Conservation (phyloP, 2,888 invertebrate species). For the Lepetodrilus schrolli region DNA sequence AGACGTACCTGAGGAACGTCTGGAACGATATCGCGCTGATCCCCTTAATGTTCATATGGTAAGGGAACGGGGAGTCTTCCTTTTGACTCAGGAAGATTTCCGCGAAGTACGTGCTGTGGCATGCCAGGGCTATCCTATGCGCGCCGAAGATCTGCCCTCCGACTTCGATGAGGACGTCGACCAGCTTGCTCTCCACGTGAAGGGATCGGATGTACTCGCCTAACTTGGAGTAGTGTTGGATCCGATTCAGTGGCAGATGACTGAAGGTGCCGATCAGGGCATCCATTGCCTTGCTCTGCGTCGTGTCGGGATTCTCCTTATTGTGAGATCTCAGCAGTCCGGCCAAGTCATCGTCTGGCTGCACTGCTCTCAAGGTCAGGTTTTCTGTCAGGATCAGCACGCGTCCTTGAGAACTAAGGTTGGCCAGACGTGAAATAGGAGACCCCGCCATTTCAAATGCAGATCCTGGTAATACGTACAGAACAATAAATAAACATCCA, state of each 20-base stretch:
- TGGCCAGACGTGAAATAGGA: not conserved
- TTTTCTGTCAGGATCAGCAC: slow-evolving; percentile 32
- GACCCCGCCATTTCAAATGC: not conserved
- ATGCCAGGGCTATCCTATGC: slow-evolving; percentile 57
- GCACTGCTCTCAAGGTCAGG: slow-evolving; percentile 17
- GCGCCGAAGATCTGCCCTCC: slow-evolving; percentile 52
- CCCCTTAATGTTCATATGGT: slow-evolving; percentile 50
- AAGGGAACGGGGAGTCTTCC: slow-evolving; percentile 45
- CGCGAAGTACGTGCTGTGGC: slow-evolving; percentile 61
- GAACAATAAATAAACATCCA: not conserved
- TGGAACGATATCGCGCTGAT: slow-evolving; percentile 55
- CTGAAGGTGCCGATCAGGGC: too few relatives aligned
- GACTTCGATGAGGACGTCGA: slow-evolving; percentile 59
- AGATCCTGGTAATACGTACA: too few relatives aligned
- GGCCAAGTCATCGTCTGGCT: slow-evolving; percentile 20
- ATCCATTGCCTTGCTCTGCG: not conserved
- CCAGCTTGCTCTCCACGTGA: slow-evolving; percentile 64
- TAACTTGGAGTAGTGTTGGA: slow-evolving; percentile 52
- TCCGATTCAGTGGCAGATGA: slow-evolving; percentile 44
- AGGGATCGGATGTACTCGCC: slow-evolving; percentile 54
- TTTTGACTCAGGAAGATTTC: slow-evolving; percentile 44
- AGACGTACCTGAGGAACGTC: slow-evolving; percentile 55
- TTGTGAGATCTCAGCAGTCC: not conserved
- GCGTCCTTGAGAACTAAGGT: not conserved
- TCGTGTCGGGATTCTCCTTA: too few relatives aligned